Conservation (phyloP, 1,140 invertebrate genomes). For the Bombus pascuorum region DNA sequence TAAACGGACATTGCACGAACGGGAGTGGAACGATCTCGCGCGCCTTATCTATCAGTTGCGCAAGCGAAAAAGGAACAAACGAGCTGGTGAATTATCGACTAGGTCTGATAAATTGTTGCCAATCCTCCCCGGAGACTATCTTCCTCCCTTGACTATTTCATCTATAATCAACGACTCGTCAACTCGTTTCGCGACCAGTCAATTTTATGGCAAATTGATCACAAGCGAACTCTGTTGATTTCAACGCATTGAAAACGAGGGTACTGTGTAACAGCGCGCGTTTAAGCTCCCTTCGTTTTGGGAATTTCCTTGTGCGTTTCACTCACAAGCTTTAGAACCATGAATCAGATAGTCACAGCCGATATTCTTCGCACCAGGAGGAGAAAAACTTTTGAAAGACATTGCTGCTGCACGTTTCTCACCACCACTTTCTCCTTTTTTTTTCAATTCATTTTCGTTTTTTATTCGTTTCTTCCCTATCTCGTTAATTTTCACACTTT, state of each 20-base stretch:
- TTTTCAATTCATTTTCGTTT: neutral
- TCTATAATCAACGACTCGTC: neutral
- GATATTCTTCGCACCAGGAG: neutral
- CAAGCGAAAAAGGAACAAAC: neutral
- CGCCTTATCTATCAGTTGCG: neutral
- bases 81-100: neutral
- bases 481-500: neutral
- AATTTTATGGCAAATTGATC: slow-evolving; percentile 19
- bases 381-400: slow-evolving; percentile 48
- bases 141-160: no score
- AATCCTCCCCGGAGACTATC: neutral
- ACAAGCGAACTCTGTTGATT: neutral
- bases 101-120: neutral
- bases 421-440: no score
- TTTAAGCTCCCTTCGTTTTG: neutral
- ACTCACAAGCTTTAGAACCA: neutral
- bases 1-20: neutral
- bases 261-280: neutral
- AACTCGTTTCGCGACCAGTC: neutral
- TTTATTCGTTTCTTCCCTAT: neutral
- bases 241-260: neutral
- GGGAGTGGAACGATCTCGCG: neutral
- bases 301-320: neutral
- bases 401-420: neutral
- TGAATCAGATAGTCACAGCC: neutral